Base-by-base conservation (phyloP, 2,888 invertebrate genomes). In the Cremastobaeus sp. region DNA sequence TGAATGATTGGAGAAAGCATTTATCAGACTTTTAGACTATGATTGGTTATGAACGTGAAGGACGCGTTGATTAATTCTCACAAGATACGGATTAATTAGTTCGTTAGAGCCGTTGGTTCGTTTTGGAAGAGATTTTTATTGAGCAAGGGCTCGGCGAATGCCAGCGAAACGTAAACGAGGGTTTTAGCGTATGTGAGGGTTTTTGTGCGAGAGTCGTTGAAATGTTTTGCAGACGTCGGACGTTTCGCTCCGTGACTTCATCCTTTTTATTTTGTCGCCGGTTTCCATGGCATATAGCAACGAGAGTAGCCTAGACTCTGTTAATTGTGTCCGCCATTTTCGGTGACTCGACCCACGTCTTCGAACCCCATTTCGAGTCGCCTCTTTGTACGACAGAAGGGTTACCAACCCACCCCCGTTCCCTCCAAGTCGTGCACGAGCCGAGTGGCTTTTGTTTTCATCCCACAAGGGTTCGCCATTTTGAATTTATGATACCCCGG, bases 271-370 rank as follows among this genome's bases (percentile, higher is more conserved):
- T 73, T 73, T 75, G 71, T 68, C 70, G 69, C 76, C 64, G 76
- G 77, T 76, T 76, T 78, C 78, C 79, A 76, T 70, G 76, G 77
- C 75, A 70, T 76, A 74, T 73, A 74, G 55, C 74, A 76, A 79
- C 78, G 79, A 70, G 79, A 74, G 77, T 79, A 79, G 80, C 79
- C 85, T 81, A 83, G 84, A 81, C 83, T 82, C 81, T 75, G 83
- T 85, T 87, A 87, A 87, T 87, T 87, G 87, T 87, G 87, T 87
- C 86, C 86, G 87, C 87, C 87, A 87, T 87, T 87, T 87, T 87
- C 86, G 84, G 82, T 81, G 81, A 82, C 78, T 73, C 79, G 69
- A 79, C 77, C 76, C 78, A 77, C 75, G 74, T 62, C 77, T 70
- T 60, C 77, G 76, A 71, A 76, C 77, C 76, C 74, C 66, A 52